Evolutionary conservation across 2,888 invertebrate species (phyloP), one percentile per base, ranked within the genome.

Genomic region (Proisotoma minuta): DNA sequence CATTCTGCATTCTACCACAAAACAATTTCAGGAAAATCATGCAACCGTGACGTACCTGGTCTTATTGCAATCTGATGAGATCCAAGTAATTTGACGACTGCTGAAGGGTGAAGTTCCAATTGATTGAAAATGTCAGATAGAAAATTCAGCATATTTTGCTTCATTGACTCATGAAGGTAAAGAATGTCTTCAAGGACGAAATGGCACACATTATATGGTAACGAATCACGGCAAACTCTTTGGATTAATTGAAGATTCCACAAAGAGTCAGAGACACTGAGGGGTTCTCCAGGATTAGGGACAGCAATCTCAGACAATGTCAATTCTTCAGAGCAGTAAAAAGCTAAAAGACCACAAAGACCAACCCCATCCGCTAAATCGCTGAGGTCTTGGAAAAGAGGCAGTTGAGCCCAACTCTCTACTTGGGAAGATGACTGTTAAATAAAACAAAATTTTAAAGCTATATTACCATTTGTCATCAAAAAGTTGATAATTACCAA

Each of bases 161-260:
- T 87, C 89, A 94, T 90, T 70, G 92, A 88, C 88, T 91, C 91
- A 78, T 91, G 84, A 85, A 93, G 89, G 77, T 93, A 95, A 40
- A 94, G 89, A 73, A 96, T 87, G 79, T 97, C 96, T 79, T 96
- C 95, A n/a, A 92, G 90, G 79, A 88, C 85, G 84, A 96, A 88
- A 79, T 94, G 93, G 82, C 93, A 94, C 77, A 91, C 88, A 76
- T 89, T 86, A 77, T 88, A 87, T 75, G 94, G 92, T 78, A 95
- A 83, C 78, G 88, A 85, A 76, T 85, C 84, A 75, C 84, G 82
- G 78, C 93, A 94, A 82, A 96, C 95, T 77, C 88, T 85, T 78
- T 88, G 85, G 68, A 96, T 89, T 76, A 94, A 83, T 78, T 88
- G 85, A 58, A 96, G 84, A 81, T 96, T 96, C 81, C 93, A 89